Conservation (phyloP, 2,888 invertebrate species). For the Archips crataeganus region DNA sequence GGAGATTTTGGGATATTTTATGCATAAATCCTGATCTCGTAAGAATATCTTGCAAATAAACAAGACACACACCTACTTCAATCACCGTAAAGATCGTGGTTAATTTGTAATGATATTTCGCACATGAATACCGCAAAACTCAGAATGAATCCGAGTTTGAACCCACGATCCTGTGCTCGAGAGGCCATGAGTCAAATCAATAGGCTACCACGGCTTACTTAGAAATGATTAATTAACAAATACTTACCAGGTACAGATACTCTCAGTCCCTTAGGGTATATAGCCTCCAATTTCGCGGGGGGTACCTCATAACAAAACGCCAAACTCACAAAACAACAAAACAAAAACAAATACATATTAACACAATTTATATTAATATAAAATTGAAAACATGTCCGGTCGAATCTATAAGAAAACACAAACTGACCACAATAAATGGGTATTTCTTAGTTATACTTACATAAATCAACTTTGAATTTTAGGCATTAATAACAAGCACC, state of each 20-base stretch:
- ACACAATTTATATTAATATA: background rate
- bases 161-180: too few relatives aligned
- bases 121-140: too few relatives aligned
- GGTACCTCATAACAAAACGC: constrained; percentile 72
- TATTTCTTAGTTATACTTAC: background rate
- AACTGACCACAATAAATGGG: constrained; percentile 26
- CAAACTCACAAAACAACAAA: constrained; percentile 39
- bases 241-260: constrained; percentile 82
- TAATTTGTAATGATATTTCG: too few relatives aligned
- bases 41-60: too few relatives aligned
- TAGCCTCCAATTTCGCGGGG: constrained; percentile 83
- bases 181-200: too few relatives aligned
- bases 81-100: too few relatives aligned
- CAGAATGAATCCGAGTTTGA: too few relatives aligned
- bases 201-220: too few relatives aligned
- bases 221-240: background rate
- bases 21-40: too few relatives aligned
- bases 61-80: too few relatives aligned
- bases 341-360: constrained; percentile 28
- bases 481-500: background rate
- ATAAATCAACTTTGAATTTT: background rate
- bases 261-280: constrained; percentile 86
- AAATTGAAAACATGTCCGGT: constrained; percentile 6
- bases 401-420: background rate
- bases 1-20: too few relatives aligned